Evolutionary conservation across 2,113 vertebrate genomes (phyloP), one percentile per base, ranked within the genome.

Genomic region (Pandion haliaetus): DNA sequence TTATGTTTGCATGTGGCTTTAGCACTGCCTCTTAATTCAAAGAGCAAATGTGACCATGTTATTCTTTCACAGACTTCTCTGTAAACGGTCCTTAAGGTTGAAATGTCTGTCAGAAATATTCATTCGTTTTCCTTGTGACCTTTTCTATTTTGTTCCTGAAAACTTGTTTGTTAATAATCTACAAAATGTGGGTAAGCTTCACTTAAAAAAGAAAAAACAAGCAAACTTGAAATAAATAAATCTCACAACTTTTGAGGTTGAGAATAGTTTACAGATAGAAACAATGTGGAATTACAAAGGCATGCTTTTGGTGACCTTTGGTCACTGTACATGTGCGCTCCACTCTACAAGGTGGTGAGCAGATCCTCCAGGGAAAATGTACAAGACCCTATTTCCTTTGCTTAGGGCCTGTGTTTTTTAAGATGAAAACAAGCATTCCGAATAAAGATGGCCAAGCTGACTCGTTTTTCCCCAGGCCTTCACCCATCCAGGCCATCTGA

Each of bases 1-100:
- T 93, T 87, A 15, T 40, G 57, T 94, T 89, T 94, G 78, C 31
- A 52, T 91, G 84, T 91, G 70, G 65, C 70, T 93, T 94, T 67
- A 72, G 61, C 38, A 40, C 36, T 84, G 40, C 40, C 47, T 87
- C 80, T 63, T 59, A 63, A 71, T 82, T 95, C 42, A 84, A 80
- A 72, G 18, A 89, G 65, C 34, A 71, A 36, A 44, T 59, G 81
- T 76, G 44, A 67, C n/a, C 34, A 1, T 40, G 38, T 62, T 76
- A 3, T 50, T 81, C 45, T 80, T 24, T 76, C 66, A 26, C 26
- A 88, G 54, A 21, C 38, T 40, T 52, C 58, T 65, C 54, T 86
- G 45, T 59, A 58, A 80, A 87, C 1, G 2, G 14, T 45, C 38
- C 59, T 38, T 38, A 18, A 85, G 13, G 29, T 29, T 63, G 61